Base-by-base conservation (phyloP, 2,888 invertebrate genomes). In the Lottia gigantea region DNA sequence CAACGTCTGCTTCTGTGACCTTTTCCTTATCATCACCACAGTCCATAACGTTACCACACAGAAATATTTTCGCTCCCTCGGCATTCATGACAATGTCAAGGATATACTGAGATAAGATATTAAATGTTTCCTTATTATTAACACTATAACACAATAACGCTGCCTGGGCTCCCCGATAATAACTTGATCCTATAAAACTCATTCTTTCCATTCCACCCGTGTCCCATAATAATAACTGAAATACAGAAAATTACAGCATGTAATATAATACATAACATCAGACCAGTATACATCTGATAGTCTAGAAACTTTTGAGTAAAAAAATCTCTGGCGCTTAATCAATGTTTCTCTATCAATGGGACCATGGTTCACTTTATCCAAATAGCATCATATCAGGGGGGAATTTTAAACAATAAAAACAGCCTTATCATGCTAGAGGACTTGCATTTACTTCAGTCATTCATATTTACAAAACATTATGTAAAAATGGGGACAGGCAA, bases 121-220 rank as follows among this genome's bases (percentile, higher is more conserved):
- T 95, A 90, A 97, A 97, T 12, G 96, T 96, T 49, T 96, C 94
- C 12, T 94, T 93, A 90, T 95, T 95, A 86, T 96, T 95, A 77
- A 95, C 90, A 49, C 95, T 93, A 90, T 96, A 97, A 8, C 96
- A 96, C 75, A 97, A 90, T 81, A 97, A 93, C 71, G 96, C 97
- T 74, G 96, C 97, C 88, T 96, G 96, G 3, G 97, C 95, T 90
- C 96, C 96, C 90, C 97, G 96, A 88, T 96, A 97, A 88, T 97
- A 97, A 86, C 95, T 95, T 45, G 95, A 95, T 15, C 97, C 97
- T 25, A 97, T 95, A 3, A 96, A 96, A 64, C 96, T 96, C 76
- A 97, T 96, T 82, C 97, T 91, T 89, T 97, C 97, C 95, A 97
- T 96, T 66, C 97, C 97, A 78, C 96, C 97, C 49, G 97, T 97